These are phyloP conservation scores for Ptyas mucosa DNA, from an alignment of 2,113 vertebrate genomes.

Conservation along the genomic window DNA sequence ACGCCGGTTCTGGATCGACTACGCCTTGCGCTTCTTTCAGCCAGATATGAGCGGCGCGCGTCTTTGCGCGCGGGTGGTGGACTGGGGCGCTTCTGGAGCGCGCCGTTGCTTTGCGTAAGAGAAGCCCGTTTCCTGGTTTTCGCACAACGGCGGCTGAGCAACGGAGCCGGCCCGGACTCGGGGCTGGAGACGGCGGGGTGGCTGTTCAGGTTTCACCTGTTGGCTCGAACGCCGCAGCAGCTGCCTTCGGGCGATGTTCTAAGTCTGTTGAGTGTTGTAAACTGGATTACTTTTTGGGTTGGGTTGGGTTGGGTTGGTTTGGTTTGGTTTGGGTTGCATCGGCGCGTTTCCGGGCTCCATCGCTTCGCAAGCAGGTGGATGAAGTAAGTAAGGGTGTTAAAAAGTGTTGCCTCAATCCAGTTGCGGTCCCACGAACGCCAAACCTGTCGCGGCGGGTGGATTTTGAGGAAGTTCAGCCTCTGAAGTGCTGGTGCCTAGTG, in stretches of 20 bases:
- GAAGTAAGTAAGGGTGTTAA: neutral
- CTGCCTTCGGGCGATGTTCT: neutral
- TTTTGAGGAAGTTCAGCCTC: neutral
- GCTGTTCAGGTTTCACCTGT: neutral
- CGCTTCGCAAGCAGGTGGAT: neutral
- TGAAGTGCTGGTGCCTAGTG: neutral
- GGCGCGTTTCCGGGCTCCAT: neutral
- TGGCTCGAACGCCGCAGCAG: neutral
- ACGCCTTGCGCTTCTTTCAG: neutral
- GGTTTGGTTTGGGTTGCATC: neutral
- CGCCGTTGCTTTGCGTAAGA: neutral
- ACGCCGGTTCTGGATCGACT: neutral
- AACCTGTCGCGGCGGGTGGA: neutral
- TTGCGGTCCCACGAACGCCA: neutral
- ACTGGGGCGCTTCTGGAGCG: neutral
- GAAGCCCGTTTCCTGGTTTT: neutral
- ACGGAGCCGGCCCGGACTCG: neutral
- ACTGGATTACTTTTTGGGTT: neutral
- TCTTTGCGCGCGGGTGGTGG: neutral
- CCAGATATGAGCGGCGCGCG: neutral
- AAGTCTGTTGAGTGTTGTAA: neutral
- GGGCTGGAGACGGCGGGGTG: neutral
- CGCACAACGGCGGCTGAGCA: neutral
- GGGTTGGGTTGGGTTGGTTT: neutral
- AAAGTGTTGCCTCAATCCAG: neutral